Base-by-base conservation (phyloP, 2,888 invertebrate species). In the Ypsolopha scabrella region DNA sequence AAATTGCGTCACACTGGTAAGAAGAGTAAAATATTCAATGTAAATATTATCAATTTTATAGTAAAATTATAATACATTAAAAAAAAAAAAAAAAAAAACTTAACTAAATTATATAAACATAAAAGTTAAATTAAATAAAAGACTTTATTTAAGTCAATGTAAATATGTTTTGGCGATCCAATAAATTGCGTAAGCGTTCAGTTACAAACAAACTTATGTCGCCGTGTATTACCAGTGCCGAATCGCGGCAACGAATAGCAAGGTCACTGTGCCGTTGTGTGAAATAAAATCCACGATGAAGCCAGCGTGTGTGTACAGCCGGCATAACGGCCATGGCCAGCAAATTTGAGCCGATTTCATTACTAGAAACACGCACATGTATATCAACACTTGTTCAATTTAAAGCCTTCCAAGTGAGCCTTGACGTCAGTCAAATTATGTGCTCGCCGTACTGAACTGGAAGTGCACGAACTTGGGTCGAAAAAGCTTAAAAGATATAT, bases 191-290 rank as follows among this genome's bases (percentile, higher is more conserved):
- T 46, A 46, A 46, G 33, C 33, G 33, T 33, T 35, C 46, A 14
- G 48, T 11, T 9, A 48, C 9, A 48, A 38, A 48, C 48, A 38
- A 46, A 46, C 34, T 34, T 10, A 24, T 24, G 10, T 24, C 33
- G 11, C n/a, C 24, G 24, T 13, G 14, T 43, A 43, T 43, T 13
- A 13, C 43, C 43, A n/a, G 33, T 24, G 45, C 43, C 43, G 60
- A 62, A 58, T 65, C 65, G 59, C 68, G 66, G 68, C 72, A 78
- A 72, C 72, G 65, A 63, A 67, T 73, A 54, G 64, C 80, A 80
- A 85, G 80, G 82, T 78, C 81, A 75, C 63, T 66, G 60, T 74
- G 44, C 47, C 47, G 13, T n/a, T 35, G 47, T 14, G 34, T 24
- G 7, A n/a, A 39, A 24, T 33, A 8, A 33, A n/a, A 47, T 34